These are phyloP conservation scores for Calameuta idolon DNA, from an alignment of 2,888 invertebrate genomes.

Conservation along the genomic window DNA sequence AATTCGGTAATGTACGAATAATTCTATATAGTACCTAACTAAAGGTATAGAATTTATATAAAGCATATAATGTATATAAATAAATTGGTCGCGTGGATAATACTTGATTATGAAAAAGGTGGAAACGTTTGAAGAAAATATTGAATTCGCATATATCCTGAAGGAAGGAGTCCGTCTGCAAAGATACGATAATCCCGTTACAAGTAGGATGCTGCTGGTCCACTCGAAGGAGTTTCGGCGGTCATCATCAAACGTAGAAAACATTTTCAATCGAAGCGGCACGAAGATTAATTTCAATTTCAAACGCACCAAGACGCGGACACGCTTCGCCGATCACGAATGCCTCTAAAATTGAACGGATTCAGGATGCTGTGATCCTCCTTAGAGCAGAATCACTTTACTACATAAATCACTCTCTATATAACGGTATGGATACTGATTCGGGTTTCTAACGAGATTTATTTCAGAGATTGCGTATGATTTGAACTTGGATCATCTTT, in stretches of 20 bases:
- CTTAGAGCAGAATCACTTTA: conserved; percentile 36
- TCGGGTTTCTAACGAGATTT: conserved; percentile 51
- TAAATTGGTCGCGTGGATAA: neutral
- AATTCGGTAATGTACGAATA: conserved; percentile 62
- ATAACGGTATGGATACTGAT: conserved; percentile 9
- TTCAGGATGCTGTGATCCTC: conserved; percentile 42
- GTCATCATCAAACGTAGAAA: conserved; percentile 29
- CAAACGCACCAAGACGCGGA: conserved; percentile 43
- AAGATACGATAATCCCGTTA: neutral
- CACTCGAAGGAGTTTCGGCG: neutral
- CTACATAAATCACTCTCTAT: neutral
- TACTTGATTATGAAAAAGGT: neutral
- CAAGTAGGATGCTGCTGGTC: neutral
- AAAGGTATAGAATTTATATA: neutral
- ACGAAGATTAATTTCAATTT: conserved; percentile 64
- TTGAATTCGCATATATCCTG: neutral
- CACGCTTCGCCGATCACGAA: conserved; percentile 56
- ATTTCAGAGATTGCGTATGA: conserved; percentile 48
- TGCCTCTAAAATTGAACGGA: conserved; percentile 58
- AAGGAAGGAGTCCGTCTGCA: neutral
- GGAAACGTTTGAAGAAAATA: neutral
- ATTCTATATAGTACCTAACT: conserved; percentile 30
- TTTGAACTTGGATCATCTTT: conserved; percentile 59
- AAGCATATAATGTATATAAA: neutral
- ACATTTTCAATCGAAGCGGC: conserved; percentile 42